Evolutionary conservation across 2,113 vertebrate genomes (phyloP), one percentile per base, ranked within the genome.

Genomic region (Pagrus major): DNA sequence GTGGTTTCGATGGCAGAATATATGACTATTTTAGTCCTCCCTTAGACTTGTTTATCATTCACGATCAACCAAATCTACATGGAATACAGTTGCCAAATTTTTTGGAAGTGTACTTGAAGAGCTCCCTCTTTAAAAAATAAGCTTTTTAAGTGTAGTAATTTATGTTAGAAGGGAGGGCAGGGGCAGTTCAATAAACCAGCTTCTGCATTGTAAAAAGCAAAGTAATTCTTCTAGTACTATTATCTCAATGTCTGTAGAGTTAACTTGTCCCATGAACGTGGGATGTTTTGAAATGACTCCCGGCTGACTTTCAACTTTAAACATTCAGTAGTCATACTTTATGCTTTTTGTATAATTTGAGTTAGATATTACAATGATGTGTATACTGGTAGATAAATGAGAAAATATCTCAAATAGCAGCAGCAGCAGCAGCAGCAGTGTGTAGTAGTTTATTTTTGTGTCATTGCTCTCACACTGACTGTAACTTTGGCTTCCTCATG

Each of bases 181-280:
- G 8, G 23, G 23, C 21, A 72, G 55, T 79, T 80, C 67, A 64
- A 51, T 84, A 70, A 77, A 78, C 77, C 78, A 89, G 84, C 89
- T 86, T 88, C 81, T 80, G 83, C 81, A 69, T 71, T 91, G 83
- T 91, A 89, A 77, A 88, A 91, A 89, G 88, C 83, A n/a, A 77
- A 83, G 69, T 86, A 35, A 76, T 68, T 87, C 77, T 85, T 82
- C 81, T 85, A 67, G 41, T 74, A 70, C 60, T 80, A 60, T 66
- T 80, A 76, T 85, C 79, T 83, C 27, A 6, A 52, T 89, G 83
- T 92, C 60, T 63, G 69, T 89, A 71, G 47, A 82, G 70, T 79
- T 86, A 65, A 81, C 60, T 46, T 74, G 42, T 83, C 75, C 42
- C 69, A 31, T 80, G 14, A 74, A 63, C 37, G 69, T 78, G 74